Percentiles rank a stretch among this genome's conserved stretches.
Conservation (phyloP, 2,797 vertebrate genomes). For the Microtus californicus region DNA sequence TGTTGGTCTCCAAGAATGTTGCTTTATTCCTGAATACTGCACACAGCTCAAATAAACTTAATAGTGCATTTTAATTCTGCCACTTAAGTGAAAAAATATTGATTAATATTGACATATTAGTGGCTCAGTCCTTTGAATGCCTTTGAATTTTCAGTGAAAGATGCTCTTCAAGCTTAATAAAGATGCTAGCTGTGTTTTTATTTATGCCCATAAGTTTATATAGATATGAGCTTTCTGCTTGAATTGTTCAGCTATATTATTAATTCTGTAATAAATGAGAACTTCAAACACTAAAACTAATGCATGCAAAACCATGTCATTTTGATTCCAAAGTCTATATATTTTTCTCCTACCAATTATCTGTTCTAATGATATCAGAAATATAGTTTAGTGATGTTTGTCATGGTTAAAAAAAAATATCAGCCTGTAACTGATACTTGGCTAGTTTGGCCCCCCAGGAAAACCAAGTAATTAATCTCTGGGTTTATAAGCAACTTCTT, state of each 20-base stretch:
- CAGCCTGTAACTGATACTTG: slow-evolving; percentile 67
- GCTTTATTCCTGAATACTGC: not conserved
- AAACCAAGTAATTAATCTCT: slow-evolving; percentile 67
- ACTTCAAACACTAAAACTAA: slow-evolving; percentile 46
- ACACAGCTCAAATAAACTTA: not conserved
- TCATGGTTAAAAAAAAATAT: slow-evolving; percentile 67
- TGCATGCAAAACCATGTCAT: slow-evolving; percentile 11
- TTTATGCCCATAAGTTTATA: slow-evolving; percentile 41
- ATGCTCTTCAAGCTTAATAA: not conserved
- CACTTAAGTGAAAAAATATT: slow-evolving; percentile 14
- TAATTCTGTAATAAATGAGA: not conserved
- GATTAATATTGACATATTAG: slow-evolving; percentile 43
- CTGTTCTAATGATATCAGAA: slow-evolving; percentile 33
- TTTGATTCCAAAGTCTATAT: not conserved
- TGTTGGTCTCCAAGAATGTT: not conserved
- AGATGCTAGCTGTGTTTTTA: slow-evolving; percentile 47
- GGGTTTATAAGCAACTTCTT: not conserved
- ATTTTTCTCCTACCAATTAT: not conserved
- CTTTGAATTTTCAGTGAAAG: slow-evolving; percentile 42
- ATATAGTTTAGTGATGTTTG: slow-evolving; percentile 38
- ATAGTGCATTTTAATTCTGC: not conserved
- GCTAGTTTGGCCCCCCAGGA: slow-evolving; percentile 3
- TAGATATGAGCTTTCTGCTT: slow-evolving; percentile 1
- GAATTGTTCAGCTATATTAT: slow-evolving; percentile 38
- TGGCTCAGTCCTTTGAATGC: not conserved